Conservation (phyloP, 2,888 invertebrate genomes). For the Hecatera dysodea region DNA sequence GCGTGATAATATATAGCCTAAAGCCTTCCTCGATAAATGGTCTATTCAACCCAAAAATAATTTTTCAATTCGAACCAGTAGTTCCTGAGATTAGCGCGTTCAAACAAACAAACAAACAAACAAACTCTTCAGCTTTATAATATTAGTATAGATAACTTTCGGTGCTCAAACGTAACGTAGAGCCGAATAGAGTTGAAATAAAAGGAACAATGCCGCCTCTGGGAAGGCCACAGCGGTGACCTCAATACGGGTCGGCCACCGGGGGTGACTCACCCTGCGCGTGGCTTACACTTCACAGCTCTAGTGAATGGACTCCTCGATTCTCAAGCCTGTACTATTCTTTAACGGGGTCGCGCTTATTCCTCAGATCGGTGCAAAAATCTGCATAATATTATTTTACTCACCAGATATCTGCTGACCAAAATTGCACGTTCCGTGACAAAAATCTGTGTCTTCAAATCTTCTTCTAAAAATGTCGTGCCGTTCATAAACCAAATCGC, state of each 20-base stretch:
- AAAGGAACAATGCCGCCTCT: slow-evolving; percentile 61
- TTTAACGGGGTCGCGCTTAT: slow-evolving; percentile 5
- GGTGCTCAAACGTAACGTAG: slow-evolving; percentile 19
- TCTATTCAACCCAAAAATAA: no score
- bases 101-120: no score
- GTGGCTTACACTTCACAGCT: slow-evolving; percentile 40
- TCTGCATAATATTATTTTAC: not conserved
- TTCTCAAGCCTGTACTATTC: slow-evolving; percentile 33
- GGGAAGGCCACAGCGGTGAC: slow-evolving; percentile 68
- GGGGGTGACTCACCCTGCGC: slow-evolving; percentile 68
- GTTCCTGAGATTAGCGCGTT: no score
- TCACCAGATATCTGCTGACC: no score
- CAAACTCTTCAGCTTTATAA: no score
- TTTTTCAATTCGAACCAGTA: no score
- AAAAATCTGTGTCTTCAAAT: not conserved
- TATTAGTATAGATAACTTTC: no score
- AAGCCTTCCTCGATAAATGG: no score
- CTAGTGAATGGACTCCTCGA: slow-evolving; percentile 61
- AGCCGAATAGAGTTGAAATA: slow-evolving; percentile 54
- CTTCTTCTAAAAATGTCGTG: slow-evolving; percentile 22
- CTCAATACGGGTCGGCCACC: slow-evolving; percentile 65
- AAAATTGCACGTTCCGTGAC: not conserved
- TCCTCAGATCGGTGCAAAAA: no score
- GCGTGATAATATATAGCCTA: no score
- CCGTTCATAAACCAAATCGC: slow-evolving; percentile 17